Base-by-base conservation (phyloP, 2,888 invertebrate species). In the Sussaba pulchella region DNA sequence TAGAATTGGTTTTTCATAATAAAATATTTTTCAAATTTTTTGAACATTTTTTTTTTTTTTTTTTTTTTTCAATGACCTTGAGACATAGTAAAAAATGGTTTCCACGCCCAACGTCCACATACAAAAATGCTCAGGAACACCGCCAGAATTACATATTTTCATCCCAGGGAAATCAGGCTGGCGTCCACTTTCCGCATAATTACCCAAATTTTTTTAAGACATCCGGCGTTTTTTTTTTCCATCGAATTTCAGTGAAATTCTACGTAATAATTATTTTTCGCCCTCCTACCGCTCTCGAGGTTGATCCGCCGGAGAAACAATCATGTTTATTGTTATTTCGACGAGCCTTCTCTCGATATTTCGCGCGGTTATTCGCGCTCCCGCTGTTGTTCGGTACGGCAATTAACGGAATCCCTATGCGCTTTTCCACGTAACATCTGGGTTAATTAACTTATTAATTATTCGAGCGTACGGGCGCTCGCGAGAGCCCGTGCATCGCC, bases 371-470 rank as follows among this genome's bases (percentile, higher is more conserved):
- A 52, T 26, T 52, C 54, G 17, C 26, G 3, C 61, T 41, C 14
- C 10, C 12, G 39, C 45, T 8, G 50, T n/a, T n/a, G n/a, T 50
- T 19, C 17, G 14, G 54, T 41, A 52, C 17, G 14, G 67, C 24
- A 17, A 45, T 43, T 57, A 45, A n/a, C n/a, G 19, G 31, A 45
- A 45, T 57, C 24, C 17, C 54, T 1, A 14, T 41, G 41, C 21
- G 26, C 54, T 41, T 19, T 41, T 69, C 41, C 6, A 24, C 67
- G 41, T 36, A 24, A 14, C 52, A 69, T 77, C 57, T 66, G 47
- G 77, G 64, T 71, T 77, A 71, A 77, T 77, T 77, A 77, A 66
- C 26, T 57, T 64, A 63, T 71, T 71, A 77, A 77, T 77, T 71
- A 77, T 77, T 70, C 64, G 64, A 39, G 24, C 19, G 43, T 26